Base-by-base conservation (phyloP, 1,140 invertebrate genomes). In the Drosophila punjabiensis region DNA sequence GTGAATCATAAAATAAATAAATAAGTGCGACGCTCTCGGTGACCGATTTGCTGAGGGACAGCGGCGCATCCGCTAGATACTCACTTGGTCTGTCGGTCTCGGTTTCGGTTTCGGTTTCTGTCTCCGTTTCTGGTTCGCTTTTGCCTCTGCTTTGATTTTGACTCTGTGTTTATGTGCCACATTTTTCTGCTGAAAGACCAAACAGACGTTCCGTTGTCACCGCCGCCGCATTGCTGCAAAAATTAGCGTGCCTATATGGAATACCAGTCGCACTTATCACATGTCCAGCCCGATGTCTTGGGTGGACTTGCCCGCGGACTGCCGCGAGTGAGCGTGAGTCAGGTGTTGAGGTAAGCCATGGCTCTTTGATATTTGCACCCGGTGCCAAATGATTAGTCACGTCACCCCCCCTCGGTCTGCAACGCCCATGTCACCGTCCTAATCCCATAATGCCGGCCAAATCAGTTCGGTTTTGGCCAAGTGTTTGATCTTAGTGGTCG, bases 1-100 rank as follows among this genome's bases (percentile, higher is more conserved):
- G 77, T 79, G 77, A 79, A 79, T 79, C 77, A 79, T 79, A 73
- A 79, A 79, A 79, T 79, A 79, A 79, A 79, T 79, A 73, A 79
- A 79, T 71, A 79, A 79, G 76, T 79, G 76, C 77, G 77, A 70
- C 73, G 73, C 62, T 39, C 48, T 37, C 43, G 33, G 60, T 82
- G 79, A 62, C 66, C 65, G 79, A 63, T 66, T 65, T 59, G 71
- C 11, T 79, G 76, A 76, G 64, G 76, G 82, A 76, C 83, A 87
- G 69, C 68, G 53, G 60, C 81, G 84, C 85, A 87, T 89, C 85
- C 84, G 85, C 55, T 70, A 65, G 58, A 70, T 79, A 64, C 59
- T 62, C 45, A 45, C 5, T 32, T 47, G 16, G 58, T 32, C 35
- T 55, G 58, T 39, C 30, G 69, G 61, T 64, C 24, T 48, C 7